Evolutionary conservation across 2,113 vertebrate genomes (phyloP).

Genomic region (Tachuris rubrigastra): DNA sequence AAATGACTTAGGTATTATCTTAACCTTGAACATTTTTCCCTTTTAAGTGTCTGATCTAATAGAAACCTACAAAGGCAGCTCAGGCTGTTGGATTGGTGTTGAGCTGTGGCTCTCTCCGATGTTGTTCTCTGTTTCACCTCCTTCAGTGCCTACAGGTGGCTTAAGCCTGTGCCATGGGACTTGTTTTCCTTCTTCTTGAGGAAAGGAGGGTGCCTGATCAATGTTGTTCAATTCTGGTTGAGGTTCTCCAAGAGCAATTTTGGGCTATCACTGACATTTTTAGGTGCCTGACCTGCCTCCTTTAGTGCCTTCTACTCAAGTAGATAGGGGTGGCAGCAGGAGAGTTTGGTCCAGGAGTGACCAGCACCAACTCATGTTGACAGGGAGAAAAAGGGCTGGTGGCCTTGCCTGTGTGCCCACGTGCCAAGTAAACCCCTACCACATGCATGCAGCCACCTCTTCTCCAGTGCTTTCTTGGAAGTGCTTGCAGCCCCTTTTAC

Average conservation of each 20-base stretch:
- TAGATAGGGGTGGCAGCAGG: background rate
- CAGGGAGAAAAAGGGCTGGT: background rate
- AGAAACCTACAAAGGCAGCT: background rate
- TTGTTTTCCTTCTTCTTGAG: background rate
- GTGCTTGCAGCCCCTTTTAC: background rate
- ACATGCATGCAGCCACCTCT: background rate
- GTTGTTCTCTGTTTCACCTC: background rate
- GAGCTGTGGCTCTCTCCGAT: background rate
- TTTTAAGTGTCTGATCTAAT: background rate
- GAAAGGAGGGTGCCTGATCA: background rate
- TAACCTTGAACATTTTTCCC: constrained; percentile 2
- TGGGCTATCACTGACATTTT: background rate
- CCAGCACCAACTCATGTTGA: background rate
- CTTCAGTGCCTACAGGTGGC: background rate
- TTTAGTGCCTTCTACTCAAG: background rate
- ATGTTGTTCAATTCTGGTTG: background rate
- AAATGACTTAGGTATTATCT: background rate
- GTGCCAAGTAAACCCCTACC: background rate
- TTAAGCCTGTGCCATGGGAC: background rate
- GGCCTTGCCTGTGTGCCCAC: background rate
- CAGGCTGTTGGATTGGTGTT: background rate
- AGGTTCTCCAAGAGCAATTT: background rate
- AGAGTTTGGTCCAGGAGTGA: background rate
- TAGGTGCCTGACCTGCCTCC: background rate
- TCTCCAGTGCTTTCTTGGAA: background rate